Evolutionary conservation across 2,888 invertebrate genomes (phyloP).

Genomic region (Nebria salina): DNA sequence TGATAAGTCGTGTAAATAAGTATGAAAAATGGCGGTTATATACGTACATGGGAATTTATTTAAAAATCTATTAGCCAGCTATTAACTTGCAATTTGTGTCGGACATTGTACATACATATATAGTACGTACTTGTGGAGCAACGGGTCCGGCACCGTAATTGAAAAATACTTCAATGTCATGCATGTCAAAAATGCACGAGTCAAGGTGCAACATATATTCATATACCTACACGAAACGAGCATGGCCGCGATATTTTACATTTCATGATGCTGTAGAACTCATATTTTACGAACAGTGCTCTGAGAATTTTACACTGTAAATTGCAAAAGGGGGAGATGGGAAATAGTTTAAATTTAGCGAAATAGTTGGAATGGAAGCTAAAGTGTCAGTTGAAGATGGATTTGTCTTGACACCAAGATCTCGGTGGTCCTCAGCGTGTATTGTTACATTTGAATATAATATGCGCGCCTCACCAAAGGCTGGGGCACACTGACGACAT

Average conservation of each 20-base stretch:
- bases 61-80: constrained; percentile 35
- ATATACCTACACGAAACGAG: neutral
- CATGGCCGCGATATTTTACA: neutral
- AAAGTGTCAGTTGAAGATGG: neutral
- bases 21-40: constrained; percentile 5
- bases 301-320: neutral
- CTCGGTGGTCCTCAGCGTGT: constrained; percentile 57
- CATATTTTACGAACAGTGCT: neutral
- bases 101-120: constrained; percentile 3
- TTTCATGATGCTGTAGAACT: neutral
- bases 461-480: constrained; percentile 52
- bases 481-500: constrained; percentile 33
- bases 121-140: neutral
- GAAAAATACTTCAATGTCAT: constrained; percentile 45
- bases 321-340: neutral
- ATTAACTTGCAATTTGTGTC: constrained; percentile 29
- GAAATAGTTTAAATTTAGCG: neutral
- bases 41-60: constrained; percentile 26
- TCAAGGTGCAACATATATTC: constrained; percentile 4
- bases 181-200: constrained; percentile 27
- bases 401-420: constrained; percentile 23
- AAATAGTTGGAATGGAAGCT: neutral
- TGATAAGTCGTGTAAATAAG: neutral
- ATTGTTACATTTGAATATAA: constrained; percentile 60
- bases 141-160: constrained; percentile 21